phyloP scores from a whole-genome alignment of 2,888 invertebrate genomes.

The Psococerastis gibbosa region DNA sequence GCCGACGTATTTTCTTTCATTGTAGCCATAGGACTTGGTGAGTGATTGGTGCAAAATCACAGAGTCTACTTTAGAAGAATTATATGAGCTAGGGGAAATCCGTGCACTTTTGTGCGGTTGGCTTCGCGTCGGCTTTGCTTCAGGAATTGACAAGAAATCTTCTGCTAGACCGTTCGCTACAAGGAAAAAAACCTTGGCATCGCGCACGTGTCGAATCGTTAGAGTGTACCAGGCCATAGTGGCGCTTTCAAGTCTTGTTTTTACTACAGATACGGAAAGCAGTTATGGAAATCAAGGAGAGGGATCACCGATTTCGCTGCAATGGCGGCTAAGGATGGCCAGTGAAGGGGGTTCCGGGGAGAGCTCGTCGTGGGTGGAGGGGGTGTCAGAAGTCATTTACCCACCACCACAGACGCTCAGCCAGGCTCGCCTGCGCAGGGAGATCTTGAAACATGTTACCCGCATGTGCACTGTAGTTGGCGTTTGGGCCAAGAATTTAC shows the following conservation, averaged over 20 bases:
- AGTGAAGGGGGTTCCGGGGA: slow-evolving; percentile 7
- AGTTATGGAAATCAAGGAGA: slow-evolving; percentile 17
- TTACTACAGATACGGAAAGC: slow-evolving; percentile 21
- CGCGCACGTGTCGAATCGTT: no score
- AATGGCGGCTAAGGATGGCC: neutral
- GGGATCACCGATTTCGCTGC: slow-evolving; percentile 8
- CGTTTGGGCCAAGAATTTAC: slow-evolving; percentile 58
- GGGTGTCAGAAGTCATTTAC: neutral
- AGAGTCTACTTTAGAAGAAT: no score
- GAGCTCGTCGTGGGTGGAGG: neutral
- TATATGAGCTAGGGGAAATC: no score
- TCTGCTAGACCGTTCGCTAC: no score
- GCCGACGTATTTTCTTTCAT: no score
- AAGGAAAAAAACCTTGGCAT: no score
- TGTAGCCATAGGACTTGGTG: no score
- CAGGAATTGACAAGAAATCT: no score
- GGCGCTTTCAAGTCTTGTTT: no score
- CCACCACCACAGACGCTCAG: neutral
- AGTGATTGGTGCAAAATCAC: no score
- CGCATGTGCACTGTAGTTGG: slow-evolving; percentile 65
- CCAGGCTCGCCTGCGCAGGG: slow-evolving; percentile 27
- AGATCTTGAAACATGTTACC: slow-evolving; percentile 50
- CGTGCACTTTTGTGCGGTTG: no score
- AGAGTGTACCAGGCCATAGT: no score
- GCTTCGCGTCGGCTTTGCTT: slow-evolving; percentile 1